These are phyloP conservation scores for Macrotis lagotis DNA, from an alignment of 2,113 vertebrate genomes.

Conservation along the genomic window DNA sequence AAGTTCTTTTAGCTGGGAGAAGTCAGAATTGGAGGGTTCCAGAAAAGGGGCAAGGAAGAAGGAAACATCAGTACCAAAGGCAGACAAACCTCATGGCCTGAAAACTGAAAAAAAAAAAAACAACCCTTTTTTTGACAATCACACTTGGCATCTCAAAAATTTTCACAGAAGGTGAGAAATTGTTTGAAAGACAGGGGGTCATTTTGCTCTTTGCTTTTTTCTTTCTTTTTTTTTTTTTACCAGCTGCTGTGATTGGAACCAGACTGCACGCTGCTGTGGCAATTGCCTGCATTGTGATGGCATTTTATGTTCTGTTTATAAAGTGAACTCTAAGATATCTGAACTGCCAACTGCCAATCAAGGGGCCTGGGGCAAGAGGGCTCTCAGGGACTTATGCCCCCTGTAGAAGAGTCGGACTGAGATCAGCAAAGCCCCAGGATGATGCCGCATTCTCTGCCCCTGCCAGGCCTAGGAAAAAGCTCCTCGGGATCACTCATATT, in stretches of 20 bases:
- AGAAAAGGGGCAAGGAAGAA: neutral
- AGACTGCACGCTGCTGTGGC: conserved; percentile 92
- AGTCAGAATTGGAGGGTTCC: neutral
- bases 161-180: neutral
- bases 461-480: conserved; percentile 15
- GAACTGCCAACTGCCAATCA: conserved; percentile 75
- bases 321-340: conserved; percentile 87
- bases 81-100: neutral
- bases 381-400: conserved; percentile 42
- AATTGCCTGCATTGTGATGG: conserved; percentile 90
- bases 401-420: conserved; percentile 53
- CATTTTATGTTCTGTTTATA: conserved; percentile 92
- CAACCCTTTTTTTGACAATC: neutral
- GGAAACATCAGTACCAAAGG: neutral
- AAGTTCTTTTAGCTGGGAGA: neutral
- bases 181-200: neutral
- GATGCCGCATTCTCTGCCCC: conserved; percentile 45
- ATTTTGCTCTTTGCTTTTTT: conserved; percentile 39
- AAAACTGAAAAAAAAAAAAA: neutral
- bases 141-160: conserved; percentile 17
- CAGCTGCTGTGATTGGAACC: conserved; percentile 94
- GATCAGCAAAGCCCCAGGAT: conserved; percentile 49
- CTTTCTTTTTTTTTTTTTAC: conserved; percentile 41
- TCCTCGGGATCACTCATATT: conserved; percentile 47
- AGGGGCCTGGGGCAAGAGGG: conserved; percentile 65